Evolutionary conservation across 1,140 invertebrate species (phyloP).

Genomic region (Vollenhovia emeryi): DNA sequence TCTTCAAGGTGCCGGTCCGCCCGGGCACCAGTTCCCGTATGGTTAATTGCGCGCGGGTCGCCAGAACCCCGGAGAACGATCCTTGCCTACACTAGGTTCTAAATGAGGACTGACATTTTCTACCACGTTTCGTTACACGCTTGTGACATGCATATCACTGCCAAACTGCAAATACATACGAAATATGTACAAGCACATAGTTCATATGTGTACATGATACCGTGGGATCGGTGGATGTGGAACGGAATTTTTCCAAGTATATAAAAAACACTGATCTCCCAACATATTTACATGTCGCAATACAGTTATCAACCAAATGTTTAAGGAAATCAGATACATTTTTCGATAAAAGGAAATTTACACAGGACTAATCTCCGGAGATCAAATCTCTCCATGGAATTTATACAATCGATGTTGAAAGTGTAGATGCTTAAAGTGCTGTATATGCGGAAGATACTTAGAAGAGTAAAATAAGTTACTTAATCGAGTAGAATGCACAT

Average conservation of each 20-base stretch:
- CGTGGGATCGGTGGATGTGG: neutral
- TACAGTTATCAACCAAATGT: neutral
- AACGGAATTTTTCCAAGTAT: neutral
- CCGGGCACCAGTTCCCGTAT: slow-evolving; percentile 84
- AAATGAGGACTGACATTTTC: neutral
- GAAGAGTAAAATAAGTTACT: neutral
- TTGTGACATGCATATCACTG: slow-evolving; percentile 49
- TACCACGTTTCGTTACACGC: neutral
- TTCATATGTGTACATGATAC: neutral
- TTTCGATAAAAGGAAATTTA: slow-evolving; percentile 23
- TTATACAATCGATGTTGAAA: neutral
- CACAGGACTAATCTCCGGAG: neutral
- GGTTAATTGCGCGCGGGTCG: slow-evolving; percentile 89
- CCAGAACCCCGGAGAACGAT: slow-evolving; percentile 88
- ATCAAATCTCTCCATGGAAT: neutral
- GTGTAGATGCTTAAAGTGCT: neutral
- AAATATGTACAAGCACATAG: neutral
- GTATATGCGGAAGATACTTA: neutral
- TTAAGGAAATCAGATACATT: neutral
- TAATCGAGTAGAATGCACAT: neutral
- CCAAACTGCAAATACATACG: neutral
- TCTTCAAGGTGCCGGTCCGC: slow-evolving; percentile 91
- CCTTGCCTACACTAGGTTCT: slow-evolving; percentile 87
- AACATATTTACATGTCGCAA: slow-evolving; percentile 1
- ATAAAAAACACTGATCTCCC: neutral